Base-by-base conservation (phyloP, 2,888 invertebrate genomes). In the Anthrax anthrax region DNA sequence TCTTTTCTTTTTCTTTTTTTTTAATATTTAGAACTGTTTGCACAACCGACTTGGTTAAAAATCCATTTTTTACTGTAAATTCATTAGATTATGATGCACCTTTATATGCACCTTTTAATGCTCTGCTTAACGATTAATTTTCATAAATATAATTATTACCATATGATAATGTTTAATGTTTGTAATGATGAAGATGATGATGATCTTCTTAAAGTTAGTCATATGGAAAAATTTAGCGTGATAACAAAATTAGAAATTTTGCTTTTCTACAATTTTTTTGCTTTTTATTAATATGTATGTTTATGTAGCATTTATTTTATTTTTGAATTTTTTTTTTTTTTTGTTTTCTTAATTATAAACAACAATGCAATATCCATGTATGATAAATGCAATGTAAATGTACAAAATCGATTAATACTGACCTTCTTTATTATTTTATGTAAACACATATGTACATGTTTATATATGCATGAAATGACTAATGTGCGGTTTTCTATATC, bases 61-160 rank as follows among this genome's bases (percentile, higher is more conserved):
- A 42, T 32, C 27, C n/a, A 14, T 32, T 34, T n/a, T 43, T 39
- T 39, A 53, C 51, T 53, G 49, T 47, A 47, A 39, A 41, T 42
- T 42, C 34, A 23, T 23, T 6, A 18, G 9, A 10, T 18, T 19
- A 32, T 36, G 42, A 16, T 16, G 16, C 42, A 46, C 44, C n/a
- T 50, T 56, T 54, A 46, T 56, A 56, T 52, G 52, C 51, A 50
- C 45, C 40, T 51, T 48, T 55, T 45, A 52, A 53, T 55, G 56
- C 55, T 56, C 55, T 56, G 54, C 55, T 56, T 51, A 49, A 37
- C 34, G 18, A 37, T 40, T 34, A 36, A 43, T 39, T 27, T 43
- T 47, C 36, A 18, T 16, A 46, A 19, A 36, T 37, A 32, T 18
- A 45, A 36, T 40, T 27, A 9, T 3, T 12, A 12, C 12, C 3